These are phyloP conservation scores for Brachyhypopomus occidentalis DNA, from an alignment of 2,113 vertebrate genomes.

Conservation along the genomic window DNA sequence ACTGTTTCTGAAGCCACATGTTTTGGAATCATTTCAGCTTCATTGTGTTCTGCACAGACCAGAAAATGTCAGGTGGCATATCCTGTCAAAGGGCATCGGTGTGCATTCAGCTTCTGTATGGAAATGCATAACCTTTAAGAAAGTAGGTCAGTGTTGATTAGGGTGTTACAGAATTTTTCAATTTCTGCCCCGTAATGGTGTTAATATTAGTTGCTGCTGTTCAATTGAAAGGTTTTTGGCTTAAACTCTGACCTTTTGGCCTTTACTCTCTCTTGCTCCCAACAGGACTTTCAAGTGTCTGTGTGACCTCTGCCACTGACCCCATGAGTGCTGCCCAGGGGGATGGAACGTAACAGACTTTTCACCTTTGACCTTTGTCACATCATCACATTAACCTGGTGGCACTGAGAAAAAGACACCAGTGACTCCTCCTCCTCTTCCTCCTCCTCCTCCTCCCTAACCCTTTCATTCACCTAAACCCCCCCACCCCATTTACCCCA, in stretches of 20 bases:
- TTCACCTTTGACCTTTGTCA: conserved; percentile 54
- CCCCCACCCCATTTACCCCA: conserved; percentile 9
- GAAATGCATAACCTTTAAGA: conserved; percentile 18
- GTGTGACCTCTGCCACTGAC: conserved; percentile 16
- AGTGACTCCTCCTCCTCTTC: conserved; percentile 12
- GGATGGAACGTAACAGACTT: conserved; percentile 80
- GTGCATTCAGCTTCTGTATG: conserved; percentile 11
- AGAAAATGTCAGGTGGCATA: conserved; percentile 34
- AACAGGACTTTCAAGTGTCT: conserved; percentile 20
- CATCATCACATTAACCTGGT: conserved; percentile 46
- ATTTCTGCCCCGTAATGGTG: background rate
- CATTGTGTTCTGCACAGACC: background rate
- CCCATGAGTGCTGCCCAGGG: conserved; percentile 57
- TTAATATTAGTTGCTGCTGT: too few species aligned
- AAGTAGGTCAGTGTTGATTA: conserved; percentile 33
- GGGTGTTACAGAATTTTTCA: conserved; percentile 11
- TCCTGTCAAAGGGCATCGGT: conserved; percentile 23
- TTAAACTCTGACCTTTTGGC: conserved; percentile 16
- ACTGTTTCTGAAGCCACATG: background rate
- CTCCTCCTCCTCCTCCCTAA: conserved; percentile 42
- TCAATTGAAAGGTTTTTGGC: background rate
- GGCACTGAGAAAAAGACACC: conserved; percentile 56
- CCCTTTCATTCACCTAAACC: conserved; percentile 31
- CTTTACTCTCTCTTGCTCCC: conserved; percentile 9
- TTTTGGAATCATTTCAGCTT: background rate